Evolutionary conservation across 2,113 vertebrate genomes (phyloP), one percentile per base, ranked within the genome.

Genomic region (Gymnorhina tibicen): DNA sequence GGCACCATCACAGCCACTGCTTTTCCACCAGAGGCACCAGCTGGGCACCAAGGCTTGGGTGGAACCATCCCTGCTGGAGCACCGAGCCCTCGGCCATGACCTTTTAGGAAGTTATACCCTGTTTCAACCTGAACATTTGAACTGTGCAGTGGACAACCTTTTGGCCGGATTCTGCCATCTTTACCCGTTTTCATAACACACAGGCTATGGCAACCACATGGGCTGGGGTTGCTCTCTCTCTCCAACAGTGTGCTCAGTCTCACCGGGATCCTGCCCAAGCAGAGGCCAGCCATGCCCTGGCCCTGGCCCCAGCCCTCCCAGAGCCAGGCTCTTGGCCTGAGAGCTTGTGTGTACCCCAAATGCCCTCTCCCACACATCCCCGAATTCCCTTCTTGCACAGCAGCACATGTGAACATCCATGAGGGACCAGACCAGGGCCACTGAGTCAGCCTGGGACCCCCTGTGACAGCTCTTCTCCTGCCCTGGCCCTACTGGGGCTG

Each of bases 1-100:
- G 27, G n/a, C 52, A 66, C 39, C 39, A 16, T 2, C 2, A 2
- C n/a, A 67, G 74, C 1, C 2, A 4, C 63, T 39, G 4, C 3
- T 72, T 37, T 47, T 24, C 60, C 62, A 11, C 42, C 37, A 47
- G 53, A 42, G 33, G 41, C 52, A 68, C 53, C 30, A 72, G 26
- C 1, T 56, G 58, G 23, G 30, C 64, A 28, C 30, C 27, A 37
- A 62, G 73, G 42, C 62, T 55, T 60, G 9, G 87, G 30, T 24
- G 27, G 59, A 28, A 39, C 53, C 79, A 32, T 4, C 42, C 32
- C 59, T 53, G 79, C 47, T 18, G 42, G 19, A 69, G 42, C 26
- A 39, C n/a, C 7, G 28, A 69, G 32, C 26, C 63, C 39, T 77
- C 30, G 33, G 42, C 56, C 28, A 8, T 46, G 66, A 56, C 8